Evolutionary conservation across 2,113 vertebrate genomes (phyloP).

Genomic region (Planiliza haematocheilus): DNA sequence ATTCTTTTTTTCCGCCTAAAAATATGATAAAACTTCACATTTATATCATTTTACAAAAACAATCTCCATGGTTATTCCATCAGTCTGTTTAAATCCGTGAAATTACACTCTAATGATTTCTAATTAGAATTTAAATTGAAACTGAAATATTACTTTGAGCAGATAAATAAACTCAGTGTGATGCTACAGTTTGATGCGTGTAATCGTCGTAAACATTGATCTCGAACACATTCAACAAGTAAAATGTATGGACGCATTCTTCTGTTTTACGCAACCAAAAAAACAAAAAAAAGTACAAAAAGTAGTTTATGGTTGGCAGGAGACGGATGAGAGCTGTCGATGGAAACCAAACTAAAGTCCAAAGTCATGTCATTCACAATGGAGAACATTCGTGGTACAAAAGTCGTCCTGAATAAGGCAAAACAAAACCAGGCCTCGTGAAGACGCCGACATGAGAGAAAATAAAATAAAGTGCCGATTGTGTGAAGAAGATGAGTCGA

Average conservation of each 20-base stretch:
- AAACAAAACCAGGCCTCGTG: slow-evolving; percentile 4
- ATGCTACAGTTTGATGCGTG: slow-evolving; percentile 76
- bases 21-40: slow-evolving; percentile 7
- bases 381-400: slow-evolving; percentile 48
- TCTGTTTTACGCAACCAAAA: slow-evolving; percentile 60
- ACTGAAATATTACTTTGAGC: slow-evolving; percentile 29
- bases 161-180: slow-evolving; percentile 51
- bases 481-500: slow-evolving; percentile 55
- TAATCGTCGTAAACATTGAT: slow-evolving; percentile 74
- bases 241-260: slow-evolving; percentile 33
- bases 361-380: slow-evolving; percentile 27
- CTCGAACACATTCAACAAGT: slow-evolving; percentile 61
- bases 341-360: slow-evolving; percentile 15
- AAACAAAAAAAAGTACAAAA: slow-evolving; percentile 69
- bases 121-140: not conserved
- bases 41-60: not conserved
- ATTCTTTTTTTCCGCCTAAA: slow-evolving; percentile 10
- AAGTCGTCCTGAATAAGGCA: slow-evolving; percentile 49
- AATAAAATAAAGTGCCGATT: slow-evolving; percentile 74
- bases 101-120: slow-evolving; percentile 15
- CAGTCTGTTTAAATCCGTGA: slow-evolving; percentile 8
- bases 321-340: slow-evolving; percentile 26
- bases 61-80: not conserved
- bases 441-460: slow-evolving; percentile 20
- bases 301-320: slow-evolving; percentile 35